A percentile compares a stretch with the other conserved stretches of the same genome.
phyloP scores from a whole-genome alignment of 1,140 invertebrate species.

The Hesperophylax magnus region DNA sequence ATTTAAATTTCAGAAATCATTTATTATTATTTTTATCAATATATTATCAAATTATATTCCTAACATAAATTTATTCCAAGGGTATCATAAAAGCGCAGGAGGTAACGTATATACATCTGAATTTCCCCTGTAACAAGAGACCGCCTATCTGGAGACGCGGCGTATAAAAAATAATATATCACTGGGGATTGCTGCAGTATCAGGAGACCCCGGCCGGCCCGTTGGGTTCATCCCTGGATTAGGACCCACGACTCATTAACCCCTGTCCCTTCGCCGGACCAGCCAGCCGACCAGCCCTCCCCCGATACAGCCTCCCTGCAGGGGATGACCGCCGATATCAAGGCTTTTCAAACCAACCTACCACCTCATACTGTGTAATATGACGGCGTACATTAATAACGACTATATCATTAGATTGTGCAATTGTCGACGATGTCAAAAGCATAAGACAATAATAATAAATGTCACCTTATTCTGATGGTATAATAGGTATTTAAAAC shows the following conservation, averaged over 20 bases:
- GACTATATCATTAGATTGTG: conserved; percentile 5
- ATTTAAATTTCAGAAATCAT: too few relatives aligned
- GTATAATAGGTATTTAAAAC: too few relatives aligned
- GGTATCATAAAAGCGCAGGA: conserved; percentile 5
- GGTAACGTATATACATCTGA: neutral
- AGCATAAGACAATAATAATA: too few relatives aligned
- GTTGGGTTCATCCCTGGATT: conserved; percentile 57
- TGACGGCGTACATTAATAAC: conserved; percentile 33
- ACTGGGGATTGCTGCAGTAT: conserved; percentile 58
- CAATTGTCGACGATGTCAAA: neutral
- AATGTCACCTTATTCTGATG: too few relatives aligned
- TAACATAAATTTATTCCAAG: neutral
- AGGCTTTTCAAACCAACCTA: conserved; percentile 50
- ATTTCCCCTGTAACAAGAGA: neutral
- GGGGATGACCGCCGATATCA: conserved; percentile 33
- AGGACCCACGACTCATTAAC: conserved; percentile 58
- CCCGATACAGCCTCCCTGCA: conserved; percentile 6
- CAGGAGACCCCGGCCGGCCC: conserved; percentile 54
- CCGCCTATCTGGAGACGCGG: conserved; percentile 54
- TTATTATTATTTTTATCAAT: too few relatives aligned
- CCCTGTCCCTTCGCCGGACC: conserved; percentile 55
- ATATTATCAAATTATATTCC: too few relatives aligned
- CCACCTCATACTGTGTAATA: conserved; percentile 27
- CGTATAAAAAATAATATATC: conserved; percentile 59
- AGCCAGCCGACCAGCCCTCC: neutral